Conservation (phyloP, 2,113 vertebrate genomes). For the Cercopithecus mona region DNA sequence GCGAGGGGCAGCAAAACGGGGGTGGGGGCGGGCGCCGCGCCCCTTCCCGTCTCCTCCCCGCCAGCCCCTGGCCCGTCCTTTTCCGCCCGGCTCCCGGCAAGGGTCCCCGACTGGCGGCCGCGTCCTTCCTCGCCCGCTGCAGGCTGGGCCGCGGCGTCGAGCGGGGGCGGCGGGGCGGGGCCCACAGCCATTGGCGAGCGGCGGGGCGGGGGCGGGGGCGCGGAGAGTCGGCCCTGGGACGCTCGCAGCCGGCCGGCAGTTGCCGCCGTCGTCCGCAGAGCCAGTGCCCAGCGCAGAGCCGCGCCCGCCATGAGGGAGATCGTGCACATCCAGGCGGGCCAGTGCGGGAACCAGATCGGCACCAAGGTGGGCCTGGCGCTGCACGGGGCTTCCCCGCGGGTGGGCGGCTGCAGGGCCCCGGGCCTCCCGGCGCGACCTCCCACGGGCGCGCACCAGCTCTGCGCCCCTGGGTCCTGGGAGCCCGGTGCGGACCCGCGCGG, state of each 20-base stretch:
- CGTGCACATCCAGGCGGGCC: slow-evolving; percentile 95
- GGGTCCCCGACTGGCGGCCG: neutral
- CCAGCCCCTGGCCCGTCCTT: neutral
- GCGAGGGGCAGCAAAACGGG: neutral
- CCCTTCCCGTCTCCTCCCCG: neutral
- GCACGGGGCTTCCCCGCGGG: neutral
- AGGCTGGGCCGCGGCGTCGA: neutral
- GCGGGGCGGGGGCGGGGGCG: neutral
- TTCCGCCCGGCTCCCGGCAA: neutral
- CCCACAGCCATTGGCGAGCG: slow-evolving; percentile 13
- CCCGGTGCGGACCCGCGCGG: neutral
- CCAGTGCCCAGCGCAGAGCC: neutral
- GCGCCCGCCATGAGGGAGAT: slow-evolving; percentile 91
- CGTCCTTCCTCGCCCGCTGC: neutral
- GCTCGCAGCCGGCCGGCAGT: neutral
- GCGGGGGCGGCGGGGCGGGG: neutral
- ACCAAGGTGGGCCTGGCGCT: slow-evolving; percentile 87
- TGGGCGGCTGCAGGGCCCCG: neutral
- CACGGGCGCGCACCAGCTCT: too few species aligned
- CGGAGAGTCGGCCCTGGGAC: neutral
- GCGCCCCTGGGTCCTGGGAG: neutral
- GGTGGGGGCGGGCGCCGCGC: too few species aligned
- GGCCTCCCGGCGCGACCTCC: neutral
- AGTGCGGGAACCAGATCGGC: slow-evolving; percentile 96
- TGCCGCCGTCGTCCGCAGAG: neutral